phyloP scores from a whole-genome alignment of 1,140 invertebrate genomes.

The Neodiprion fabricii region DNA sequence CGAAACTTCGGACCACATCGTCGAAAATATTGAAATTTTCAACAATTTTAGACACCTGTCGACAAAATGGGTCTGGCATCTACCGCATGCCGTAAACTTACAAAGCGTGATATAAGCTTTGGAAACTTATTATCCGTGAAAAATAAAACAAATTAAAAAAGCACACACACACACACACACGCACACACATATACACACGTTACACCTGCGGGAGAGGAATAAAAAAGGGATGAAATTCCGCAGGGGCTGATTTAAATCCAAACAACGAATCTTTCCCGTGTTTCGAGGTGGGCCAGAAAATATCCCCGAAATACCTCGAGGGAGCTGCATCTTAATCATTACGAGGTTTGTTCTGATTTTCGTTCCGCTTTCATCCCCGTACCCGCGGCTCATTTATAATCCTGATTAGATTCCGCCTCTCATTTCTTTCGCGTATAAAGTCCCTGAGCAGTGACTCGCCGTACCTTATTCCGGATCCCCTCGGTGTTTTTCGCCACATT shows the following conservation, averaged over 20 bases:
- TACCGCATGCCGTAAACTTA: too few relatives aligned
- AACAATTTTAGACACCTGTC: too few relatives aligned
- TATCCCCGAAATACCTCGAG: background rate
- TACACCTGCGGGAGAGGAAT: background rate
- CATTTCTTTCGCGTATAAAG: background rate
- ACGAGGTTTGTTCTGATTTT: constrained; percentile 5
- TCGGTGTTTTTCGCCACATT: background rate
- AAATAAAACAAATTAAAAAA: too few relatives aligned
- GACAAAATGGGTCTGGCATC: too few relatives aligned
- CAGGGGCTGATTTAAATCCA: background rate
- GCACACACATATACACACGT: too few relatives aligned
- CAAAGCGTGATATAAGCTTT: too few relatives aligned
- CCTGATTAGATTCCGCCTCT: background rate
- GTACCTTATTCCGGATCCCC: background rate
- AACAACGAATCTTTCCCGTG: background rate
- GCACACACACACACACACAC: background rate
- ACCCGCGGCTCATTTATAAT: background rate
- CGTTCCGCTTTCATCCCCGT: background rate
- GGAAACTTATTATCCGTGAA: too few relatives aligned
- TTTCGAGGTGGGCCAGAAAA: background rate
- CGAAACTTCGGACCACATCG: too few relatives aligned
- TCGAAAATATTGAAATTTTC: too few relatives aligned
- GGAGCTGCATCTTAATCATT: background rate
- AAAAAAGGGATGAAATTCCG: background rate
- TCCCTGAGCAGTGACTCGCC: background rate